Conservation (phyloP, 2,888 invertebrate genomes). For the Ormia ochracea region DNA sequence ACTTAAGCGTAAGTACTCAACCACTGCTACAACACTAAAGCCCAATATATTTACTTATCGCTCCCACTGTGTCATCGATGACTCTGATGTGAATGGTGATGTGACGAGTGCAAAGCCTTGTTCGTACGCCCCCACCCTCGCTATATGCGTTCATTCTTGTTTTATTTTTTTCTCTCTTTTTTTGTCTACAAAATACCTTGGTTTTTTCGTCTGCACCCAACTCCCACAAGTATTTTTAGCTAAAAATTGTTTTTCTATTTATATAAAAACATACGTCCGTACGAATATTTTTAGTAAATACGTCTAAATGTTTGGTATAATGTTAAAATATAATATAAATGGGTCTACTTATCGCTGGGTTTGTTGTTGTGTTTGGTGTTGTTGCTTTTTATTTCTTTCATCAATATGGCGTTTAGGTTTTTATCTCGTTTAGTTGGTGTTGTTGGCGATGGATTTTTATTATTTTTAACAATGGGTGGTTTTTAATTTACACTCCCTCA, state of each 20-base stretch:
- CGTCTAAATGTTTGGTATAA: slow-evolving; percentile 12
- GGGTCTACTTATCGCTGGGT: slow-evolving; percentile 43
- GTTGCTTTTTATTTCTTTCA: slow-evolving; percentile 30
- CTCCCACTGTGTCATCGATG: background rate
- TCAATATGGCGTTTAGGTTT: slow-evolving; percentile 61
- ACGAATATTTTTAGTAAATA: background rate
- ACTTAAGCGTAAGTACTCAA: no score
- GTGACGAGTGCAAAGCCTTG: slow-evolving; percentile 61
- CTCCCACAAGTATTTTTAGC: slow-evolving; percentile 45
- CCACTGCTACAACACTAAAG: no score
- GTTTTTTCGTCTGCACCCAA: slow-evolving; percentile 35
- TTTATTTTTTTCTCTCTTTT: slow-evolving; percentile 29
- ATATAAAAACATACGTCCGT: slow-evolving; percentile 20
- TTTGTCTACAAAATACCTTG: slow-evolving; percentile 47
- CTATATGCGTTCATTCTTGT: slow-evolving; percentile 22
- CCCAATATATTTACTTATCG: background rate
- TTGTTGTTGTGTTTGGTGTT: slow-evolving; percentile 18
- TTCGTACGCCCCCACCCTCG: slow-evolving; percentile 55
- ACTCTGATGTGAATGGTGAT: slow-evolving; percentile 25
- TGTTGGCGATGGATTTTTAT: slow-evolving; percentile 46
- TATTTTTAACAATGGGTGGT: slow-evolving; percentile 63
- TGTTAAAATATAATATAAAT: slow-evolving; percentile 53
- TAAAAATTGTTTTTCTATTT: slow-evolving; percentile 51
- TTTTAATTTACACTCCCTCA: slow-evolving; percentile 55
- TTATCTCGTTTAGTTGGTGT: slow-evolving; percentile 41